A percentile compares a stretch with the other conserved stretches of the same genome.
Evolutionary conservation across 2,888 invertebrate genomes (phyloP).

Genomic region (Hanleya hanleyi): DNA sequence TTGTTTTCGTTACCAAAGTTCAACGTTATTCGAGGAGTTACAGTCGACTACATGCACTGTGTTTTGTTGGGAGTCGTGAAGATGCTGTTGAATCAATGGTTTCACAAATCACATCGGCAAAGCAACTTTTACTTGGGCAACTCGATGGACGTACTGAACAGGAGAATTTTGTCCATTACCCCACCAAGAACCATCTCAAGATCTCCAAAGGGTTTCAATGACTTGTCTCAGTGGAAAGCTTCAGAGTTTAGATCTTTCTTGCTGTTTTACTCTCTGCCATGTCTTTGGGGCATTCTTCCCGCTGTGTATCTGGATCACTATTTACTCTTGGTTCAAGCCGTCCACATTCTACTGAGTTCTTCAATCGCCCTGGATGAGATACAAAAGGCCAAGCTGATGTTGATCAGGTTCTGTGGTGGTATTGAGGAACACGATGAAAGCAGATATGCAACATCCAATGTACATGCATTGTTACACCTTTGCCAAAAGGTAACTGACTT

Average conservation of each 20-base stretch:
- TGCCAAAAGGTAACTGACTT: constrained; percentile 5
- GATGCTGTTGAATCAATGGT: constrained; percentile 38
- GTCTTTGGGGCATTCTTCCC: constrained; percentile 13
- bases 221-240: constrained; percentile 24
- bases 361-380: not conserved
- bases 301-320: not conserved
- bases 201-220: constrained; percentile 13
- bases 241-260: constrained; percentile 23
- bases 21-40: constrained; percentile 40
- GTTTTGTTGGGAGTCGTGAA: constrained; percentile 43
- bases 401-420: not conserved
- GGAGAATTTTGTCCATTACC: constrained; percentile 6
- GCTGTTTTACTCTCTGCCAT: constrained; percentile 25
- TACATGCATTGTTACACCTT: constrained; percentile 13
- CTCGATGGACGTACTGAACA: not conserved
- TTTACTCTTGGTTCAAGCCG: not conserved
- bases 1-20: constrained; percentile 21
- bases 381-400: not conserved
- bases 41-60: constrained; percentile 49
- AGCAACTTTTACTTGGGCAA: constrained; percentile 17
- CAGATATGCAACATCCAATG: constrained; percentile 12
- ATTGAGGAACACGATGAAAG: no score
- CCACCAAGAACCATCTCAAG: constrained; percentile 24
- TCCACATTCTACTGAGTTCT: not conserved
- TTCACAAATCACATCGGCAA: constrained; percentile 23